Percentiles rank a stretch among this genome's conserved stretches.
phyloP scores from a whole-genome alignment of 2,888 invertebrate genomes.

The Philereme vetulata region DNA sequence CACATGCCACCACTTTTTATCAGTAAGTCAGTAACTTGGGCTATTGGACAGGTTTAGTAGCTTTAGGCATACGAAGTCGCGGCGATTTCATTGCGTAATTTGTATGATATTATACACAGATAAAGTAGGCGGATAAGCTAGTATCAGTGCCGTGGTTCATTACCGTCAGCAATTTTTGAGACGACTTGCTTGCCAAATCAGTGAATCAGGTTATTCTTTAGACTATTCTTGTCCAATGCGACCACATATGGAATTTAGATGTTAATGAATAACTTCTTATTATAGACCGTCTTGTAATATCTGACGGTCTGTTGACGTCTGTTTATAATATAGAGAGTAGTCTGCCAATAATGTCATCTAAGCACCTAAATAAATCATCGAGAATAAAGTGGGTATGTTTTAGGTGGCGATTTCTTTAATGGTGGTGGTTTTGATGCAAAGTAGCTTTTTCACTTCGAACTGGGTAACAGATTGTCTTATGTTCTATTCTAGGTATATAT shows the following conservation, averaged over 20 bases:
- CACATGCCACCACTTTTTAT: too few relatives aligned
- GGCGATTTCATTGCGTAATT: too few relatives aligned
- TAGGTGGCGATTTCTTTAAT: background rate
- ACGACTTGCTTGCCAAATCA: conserved; percentile 66
- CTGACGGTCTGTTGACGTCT: conserved; percentile 26
- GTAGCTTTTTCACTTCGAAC: too few relatives aligned
- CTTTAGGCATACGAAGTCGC: too few relatives aligned
- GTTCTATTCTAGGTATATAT: too few relatives aligned
- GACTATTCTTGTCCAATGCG: conserved; percentile 60
- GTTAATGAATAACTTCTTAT: conserved; percentile 36
- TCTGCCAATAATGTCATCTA: conserved; percentile 19
- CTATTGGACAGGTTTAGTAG: too few relatives aligned
- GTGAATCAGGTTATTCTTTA: conserved; percentile 61
- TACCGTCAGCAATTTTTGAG: conserved; percentile 57
- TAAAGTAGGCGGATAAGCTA: background rate
- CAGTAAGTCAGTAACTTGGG: too few relatives aligned
- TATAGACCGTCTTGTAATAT: conserved; percentile 29
- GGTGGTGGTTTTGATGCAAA: too few relatives aligned
- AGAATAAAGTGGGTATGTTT: background rate
- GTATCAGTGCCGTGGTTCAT: conserved; percentile 48
- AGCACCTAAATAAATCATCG: conserved; percentile 1
- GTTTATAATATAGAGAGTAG: conserved; percentile 14
- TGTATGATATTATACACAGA: background rate
- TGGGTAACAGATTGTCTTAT: too few relatives aligned
- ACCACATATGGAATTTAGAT: conserved; percentile 56